Conservation (phyloP, 2,888 invertebrate genomes). For the Acrobasis repandana region DNA sequence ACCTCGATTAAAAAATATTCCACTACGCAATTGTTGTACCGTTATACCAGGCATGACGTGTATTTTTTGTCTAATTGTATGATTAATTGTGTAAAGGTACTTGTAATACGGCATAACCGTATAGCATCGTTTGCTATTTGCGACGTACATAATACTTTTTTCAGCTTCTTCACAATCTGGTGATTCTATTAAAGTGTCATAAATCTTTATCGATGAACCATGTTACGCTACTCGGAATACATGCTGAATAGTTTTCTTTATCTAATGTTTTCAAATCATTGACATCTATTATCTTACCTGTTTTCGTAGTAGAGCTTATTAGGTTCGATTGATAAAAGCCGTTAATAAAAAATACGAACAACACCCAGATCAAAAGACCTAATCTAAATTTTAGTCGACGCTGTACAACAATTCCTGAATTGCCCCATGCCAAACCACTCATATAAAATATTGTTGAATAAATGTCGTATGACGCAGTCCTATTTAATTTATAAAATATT, state of each 20-base stretch:
- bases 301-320: conserved; percentile 1
- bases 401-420: background rate
- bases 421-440: background rate
- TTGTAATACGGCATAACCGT: background rate
- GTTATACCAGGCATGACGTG: background rate
- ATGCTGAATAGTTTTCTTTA: background rate
- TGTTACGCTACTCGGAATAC: background rate
- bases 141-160: background rate
- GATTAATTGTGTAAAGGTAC: background rate
- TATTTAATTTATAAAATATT: background rate
- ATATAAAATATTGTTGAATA: conserved; percentile 1
- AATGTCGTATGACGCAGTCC: background rate
- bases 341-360: conserved; percentile 26
- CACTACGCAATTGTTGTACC: background rate
- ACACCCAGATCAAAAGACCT: conserved; percentile 25
- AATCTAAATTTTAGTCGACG: conserved; percentile 2
- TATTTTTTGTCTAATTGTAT: background rate
- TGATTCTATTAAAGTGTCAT: background rate
- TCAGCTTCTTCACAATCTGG: background rate
- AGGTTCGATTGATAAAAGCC: conserved; percentile 20
- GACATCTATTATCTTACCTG: background rate
- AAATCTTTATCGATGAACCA: background rate
- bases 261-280: background rate
- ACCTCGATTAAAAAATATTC: conserved; percentile 2
- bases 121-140: background rate